Conservation (phyloP, 2,113 vertebrate species). For the Lycaon pictus region DNA sequence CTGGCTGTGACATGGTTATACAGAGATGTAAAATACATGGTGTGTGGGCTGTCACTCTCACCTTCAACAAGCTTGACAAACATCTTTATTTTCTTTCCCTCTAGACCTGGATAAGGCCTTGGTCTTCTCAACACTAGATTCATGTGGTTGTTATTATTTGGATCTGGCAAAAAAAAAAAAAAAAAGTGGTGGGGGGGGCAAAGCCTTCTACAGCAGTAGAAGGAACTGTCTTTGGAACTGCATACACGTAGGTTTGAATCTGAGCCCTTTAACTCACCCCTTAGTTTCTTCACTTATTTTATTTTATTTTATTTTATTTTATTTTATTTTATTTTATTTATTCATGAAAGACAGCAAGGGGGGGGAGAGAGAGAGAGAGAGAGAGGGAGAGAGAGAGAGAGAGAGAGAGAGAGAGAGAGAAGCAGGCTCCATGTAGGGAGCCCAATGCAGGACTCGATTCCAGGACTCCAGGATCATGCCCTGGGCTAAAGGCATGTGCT, state of each 20-base stretch:
- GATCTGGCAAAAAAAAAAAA: neutral
- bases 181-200: neutral
- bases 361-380: too few relatives aligned
- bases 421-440: too few relatives aligned
- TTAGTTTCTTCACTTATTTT: neutral
- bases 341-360: too few relatives aligned
- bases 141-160: neutral
- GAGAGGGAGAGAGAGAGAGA: too few relatives aligned
- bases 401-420: too few relatives aligned
- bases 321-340: too few relatives aligned
- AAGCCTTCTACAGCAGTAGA: neutral
- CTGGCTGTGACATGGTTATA: neutral
- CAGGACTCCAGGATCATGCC: too few relatives aligned
- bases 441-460: too few relatives aligned
- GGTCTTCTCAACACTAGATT: neutral
- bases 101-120: neutral
- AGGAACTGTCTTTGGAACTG: neutral
- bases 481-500: too few relatives aligned
- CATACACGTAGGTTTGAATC: neutral
- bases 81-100: neutral
- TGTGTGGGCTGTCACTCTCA: neutral
- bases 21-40: neutral
- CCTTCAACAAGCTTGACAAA: neutral
- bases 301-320: too few relatives aligned
- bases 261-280: neutral